phyloP scores from a whole-genome alignment of 2,113 vertebrate species.

The Theropithecus gelada region DNA sequence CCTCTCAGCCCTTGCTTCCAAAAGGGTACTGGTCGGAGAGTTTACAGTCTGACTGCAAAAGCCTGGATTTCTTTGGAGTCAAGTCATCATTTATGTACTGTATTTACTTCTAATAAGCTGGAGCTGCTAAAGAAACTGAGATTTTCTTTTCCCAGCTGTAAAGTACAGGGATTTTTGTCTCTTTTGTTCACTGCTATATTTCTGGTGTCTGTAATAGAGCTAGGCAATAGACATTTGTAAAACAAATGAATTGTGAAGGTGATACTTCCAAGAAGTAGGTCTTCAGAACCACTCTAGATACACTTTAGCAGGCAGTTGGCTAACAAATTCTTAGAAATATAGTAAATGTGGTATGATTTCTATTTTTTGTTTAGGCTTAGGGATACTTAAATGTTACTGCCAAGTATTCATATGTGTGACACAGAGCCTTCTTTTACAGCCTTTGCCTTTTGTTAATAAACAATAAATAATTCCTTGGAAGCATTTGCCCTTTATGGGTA shows the following conservation, averaged over 20 bases:
- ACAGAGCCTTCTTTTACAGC: conserved; percentile 2
- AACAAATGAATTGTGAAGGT: conserved; percentile 50
- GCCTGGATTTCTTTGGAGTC: conserved; percentile 22
- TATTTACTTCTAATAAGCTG: conserved; percentile 9
- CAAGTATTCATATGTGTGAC: conserved; percentile 24
- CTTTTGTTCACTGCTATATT: not conserved
- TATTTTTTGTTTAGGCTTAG: not conserved
- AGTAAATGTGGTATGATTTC: not conserved
- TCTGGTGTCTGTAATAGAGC: not conserved
- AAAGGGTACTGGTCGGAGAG: not conserved
- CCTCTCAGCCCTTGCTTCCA: not conserved
- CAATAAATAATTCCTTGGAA: conserved; percentile 69
- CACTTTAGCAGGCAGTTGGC: not conserved
- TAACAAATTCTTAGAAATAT: conserved; percentile 10
- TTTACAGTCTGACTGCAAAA: not conserved
- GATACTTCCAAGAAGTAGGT: not conserved
- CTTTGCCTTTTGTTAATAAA: conserved; percentile 62
- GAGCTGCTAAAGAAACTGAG: conserved; percentile 40
- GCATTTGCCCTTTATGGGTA: conserved; percentile 71
- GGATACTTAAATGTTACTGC: not conserved
- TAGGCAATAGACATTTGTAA: conserved; percentile 39
- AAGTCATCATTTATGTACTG: not conserved
- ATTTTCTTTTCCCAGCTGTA: conserved; percentile 24
- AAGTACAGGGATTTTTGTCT: conserved; percentile 14
- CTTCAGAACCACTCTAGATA: not conserved